phyloP scores from a whole-genome alignment of 2,113 vertebrate genomes.

The Crypturellus undulatus region DNA sequence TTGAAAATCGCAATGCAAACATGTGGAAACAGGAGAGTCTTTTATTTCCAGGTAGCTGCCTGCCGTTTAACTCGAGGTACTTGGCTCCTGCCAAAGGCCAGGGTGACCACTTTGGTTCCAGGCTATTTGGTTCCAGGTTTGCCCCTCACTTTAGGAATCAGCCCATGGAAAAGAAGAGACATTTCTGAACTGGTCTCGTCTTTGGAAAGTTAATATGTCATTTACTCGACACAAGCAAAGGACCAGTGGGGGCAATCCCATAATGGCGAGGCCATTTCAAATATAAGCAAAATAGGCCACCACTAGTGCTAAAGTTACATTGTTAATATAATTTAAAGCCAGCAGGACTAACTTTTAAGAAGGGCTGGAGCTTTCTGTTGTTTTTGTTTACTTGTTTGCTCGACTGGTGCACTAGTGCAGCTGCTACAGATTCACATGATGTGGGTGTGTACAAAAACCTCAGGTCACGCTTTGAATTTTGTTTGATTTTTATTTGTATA shows the following conservation, averaged over 20 bases:
- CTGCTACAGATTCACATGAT: background rate
- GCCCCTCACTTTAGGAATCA: background rate
- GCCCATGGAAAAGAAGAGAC: background rate
- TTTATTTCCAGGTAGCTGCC: conserved; percentile 27
- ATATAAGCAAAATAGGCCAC: conserved; percentile 12
- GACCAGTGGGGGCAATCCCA: background rate
- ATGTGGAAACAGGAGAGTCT: background rate
- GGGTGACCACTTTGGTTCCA: background rate
- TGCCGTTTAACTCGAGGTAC: background rate
- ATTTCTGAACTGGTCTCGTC: background rate
- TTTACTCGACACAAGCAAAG: background rate
- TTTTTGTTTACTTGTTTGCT: background rate
- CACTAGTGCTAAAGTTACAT: background rate
- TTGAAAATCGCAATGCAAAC: conserved; percentile 25
- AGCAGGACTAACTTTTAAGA: background rate
- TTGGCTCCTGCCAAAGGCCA: background rate
- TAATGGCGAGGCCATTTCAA: background rate
- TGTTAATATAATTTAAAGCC: background rate
- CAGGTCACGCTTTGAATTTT: conserved; percentile 1
- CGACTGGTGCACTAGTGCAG: background rate
- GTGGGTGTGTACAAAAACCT: background rate
- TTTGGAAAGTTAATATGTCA: background rate
- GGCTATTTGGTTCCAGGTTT: background rate
- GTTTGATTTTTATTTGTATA: background rate
- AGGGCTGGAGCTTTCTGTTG: background rate